A percentile compares a stretch with the other conserved stretches of the same genome.
These are phyloP conservation scores for Heliothis subflexa DNA, from an alignment of 1,140 invertebrate genomes.

Conservation along the genomic window DNA sequence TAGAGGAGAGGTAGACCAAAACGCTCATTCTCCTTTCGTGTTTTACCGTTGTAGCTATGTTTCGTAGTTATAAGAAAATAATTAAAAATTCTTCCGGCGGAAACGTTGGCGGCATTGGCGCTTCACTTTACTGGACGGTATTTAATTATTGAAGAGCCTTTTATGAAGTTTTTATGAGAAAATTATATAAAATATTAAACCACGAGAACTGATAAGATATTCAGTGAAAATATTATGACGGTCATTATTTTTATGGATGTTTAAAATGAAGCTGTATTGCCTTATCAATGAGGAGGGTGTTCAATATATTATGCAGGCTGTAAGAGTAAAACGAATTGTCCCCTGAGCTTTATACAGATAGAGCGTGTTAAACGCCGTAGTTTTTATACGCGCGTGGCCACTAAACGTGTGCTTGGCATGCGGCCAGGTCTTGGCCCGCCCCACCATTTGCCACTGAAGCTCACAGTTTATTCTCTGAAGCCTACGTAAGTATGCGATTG, in stretches of 20 bases:
- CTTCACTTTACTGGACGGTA: constrained; percentile 31
- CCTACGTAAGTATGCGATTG: constrained; percentile 43
- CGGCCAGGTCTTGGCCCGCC: constrained; percentile 33
- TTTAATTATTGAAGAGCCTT: constrained; percentile 35
- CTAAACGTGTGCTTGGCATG: constrained; percentile 44
- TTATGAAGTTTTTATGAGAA: constrained; percentile 35
- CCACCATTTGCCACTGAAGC: constrained; percentile 37
- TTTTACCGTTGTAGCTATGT: constrained; percentile 8
- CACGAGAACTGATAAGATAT: neutral
- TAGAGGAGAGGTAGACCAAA: no score
- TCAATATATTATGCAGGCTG: neutral
- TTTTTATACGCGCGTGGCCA: constrained; percentile 46
- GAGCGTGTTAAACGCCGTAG: constrained; percentile 31
- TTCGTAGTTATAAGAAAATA: constrained; percentile 36
- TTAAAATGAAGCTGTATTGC: no score
- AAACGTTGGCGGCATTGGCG: constrained; percentile 30
- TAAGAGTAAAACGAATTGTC: constrained; percentile 10
- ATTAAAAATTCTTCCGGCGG: constrained; percentile 39
- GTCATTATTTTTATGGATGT: no score
- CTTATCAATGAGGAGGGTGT: no score
- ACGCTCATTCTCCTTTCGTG: no score
- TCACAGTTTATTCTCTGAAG: constrained; percentile 43
- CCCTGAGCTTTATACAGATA: constrained; percentile 21
- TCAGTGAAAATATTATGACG: neutral
- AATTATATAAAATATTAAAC: constrained; percentile 7